phyloP scores from a whole-genome alignment of 2,113 vertebrate genomes.

The Climacteris rufus region DNA sequence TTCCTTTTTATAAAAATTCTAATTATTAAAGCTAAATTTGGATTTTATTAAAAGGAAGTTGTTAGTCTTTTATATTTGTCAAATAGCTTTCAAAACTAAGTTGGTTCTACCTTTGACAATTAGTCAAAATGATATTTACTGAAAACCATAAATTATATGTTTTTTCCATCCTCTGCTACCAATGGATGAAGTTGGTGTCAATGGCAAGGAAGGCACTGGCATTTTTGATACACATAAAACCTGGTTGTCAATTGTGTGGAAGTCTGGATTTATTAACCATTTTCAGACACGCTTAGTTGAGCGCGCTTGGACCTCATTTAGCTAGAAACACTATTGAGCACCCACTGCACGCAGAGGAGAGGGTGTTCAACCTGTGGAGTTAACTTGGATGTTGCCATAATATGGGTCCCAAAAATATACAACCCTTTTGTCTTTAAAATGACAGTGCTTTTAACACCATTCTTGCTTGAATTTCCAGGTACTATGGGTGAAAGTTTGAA shows the following conservation, averaged over 20 bases:
- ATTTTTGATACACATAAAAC: neutral
- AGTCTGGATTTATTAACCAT: neutral
- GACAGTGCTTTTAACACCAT: neutral
- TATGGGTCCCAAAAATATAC: neutral
- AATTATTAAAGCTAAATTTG: constrained; percentile 56
- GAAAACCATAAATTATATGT: neutral
- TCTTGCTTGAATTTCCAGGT: neutral
- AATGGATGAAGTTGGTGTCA: neutral
- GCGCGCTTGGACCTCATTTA: neutral
- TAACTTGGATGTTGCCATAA: neutral
- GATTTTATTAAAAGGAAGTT: constrained; percentile 38
- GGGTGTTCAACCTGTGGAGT: neutral
- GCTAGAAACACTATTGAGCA: neutral
- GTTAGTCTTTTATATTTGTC: constrained; percentile 30
- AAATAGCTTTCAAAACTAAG: neutral
- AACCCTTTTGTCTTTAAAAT: neutral
- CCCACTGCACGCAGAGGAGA: neutral
- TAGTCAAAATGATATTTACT: neutral
- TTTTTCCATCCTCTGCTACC: neutral
- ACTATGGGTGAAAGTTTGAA: neutral
- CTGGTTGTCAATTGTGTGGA: neutral
- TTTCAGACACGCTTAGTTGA: neutral
- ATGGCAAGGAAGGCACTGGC: neutral
- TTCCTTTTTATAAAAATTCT: constrained; percentile 51
- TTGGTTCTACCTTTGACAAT: constrained; percentile 49